A percentile compares a stretch with the other conserved stretches of the same genome.
phyloP scores from a whole-genome alignment of 2,888 invertebrate genomes.

The Neocrepidodera transversa region DNA sequence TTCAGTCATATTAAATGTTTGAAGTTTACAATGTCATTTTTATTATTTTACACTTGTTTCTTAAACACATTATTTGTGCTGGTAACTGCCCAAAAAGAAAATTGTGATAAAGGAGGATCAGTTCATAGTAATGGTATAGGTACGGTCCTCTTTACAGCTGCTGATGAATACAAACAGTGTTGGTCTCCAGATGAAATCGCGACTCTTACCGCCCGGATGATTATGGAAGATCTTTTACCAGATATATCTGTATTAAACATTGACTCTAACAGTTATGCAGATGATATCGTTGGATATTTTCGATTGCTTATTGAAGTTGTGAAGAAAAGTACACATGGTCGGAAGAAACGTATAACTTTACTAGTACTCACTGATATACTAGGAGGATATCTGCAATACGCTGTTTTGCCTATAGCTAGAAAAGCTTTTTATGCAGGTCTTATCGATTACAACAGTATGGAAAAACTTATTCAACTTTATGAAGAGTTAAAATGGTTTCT shows the following conservation, averaged over 20 bases:
- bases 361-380: constrained; percentile 55
- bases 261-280: constrained; percentile 53
- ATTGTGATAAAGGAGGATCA: not conserved
- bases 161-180: constrained; percentile 54
- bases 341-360: constrained; percentile 54
- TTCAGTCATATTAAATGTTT: too few species aligned
- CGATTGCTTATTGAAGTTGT: constrained; percentile 35
- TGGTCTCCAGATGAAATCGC: constrained; percentile 57
- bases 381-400: constrained; percentile 69
- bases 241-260: constrained; percentile 47
- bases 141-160: constrained; percentile 55
- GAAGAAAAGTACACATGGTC: constrained; percentile 48
- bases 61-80: constrained; percentile 1
- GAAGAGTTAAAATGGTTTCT: constrained; percentile 66
- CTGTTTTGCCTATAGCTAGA: constrained; percentile 67
- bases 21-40: constrained; percentile 15
- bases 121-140: constrained; percentile 40
- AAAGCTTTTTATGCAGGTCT: constrained; percentile 70
- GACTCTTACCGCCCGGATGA: constrained; percentile 56
- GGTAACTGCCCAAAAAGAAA: not conserved
- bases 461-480: constrained; percentile 65
- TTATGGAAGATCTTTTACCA: constrained; percentile 56
- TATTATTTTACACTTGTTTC: constrained; percentile 7
- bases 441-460: constrained; percentile 64
- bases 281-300: constrained; percentile 57